Conservation (phyloP, 2,888 invertebrate genomes). For the Epinotia brunnichana region DNA sequence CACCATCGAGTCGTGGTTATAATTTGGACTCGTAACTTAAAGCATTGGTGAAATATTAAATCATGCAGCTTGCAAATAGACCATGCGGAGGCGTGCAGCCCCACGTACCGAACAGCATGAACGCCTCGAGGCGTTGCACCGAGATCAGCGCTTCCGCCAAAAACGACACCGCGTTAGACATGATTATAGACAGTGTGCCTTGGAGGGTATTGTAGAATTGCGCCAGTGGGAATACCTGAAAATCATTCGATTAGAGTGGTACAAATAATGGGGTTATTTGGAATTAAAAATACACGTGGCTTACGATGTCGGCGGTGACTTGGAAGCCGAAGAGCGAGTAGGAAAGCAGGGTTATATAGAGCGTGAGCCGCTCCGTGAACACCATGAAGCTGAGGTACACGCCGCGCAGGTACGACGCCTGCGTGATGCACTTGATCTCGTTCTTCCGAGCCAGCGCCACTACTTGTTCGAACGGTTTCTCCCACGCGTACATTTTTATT, state of each 20-base stretch:
- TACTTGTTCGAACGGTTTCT: slow-evolving; percentile 93
- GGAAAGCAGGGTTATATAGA: slow-evolving; percentile 91
- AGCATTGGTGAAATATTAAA: slow-evolving; percentile 33
- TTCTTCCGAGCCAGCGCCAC: slow-evolving; percentile 89
- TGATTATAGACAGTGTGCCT: slow-evolving; percentile 84
- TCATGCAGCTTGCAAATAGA: slow-evolving; percentile 50
- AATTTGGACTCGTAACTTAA: slow-evolving; percentile 56
- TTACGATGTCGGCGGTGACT: slow-evolving; percentile 83
- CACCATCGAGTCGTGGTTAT: slow-evolving; percentile 57
- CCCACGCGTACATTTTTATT: slow-evolving; percentile 99
- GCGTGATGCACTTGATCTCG: slow-evolving; percentile 85
- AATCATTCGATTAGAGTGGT: slow-evolving; percentile 52
- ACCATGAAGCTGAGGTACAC: slow-evolving; percentile 89
- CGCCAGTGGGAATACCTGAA: slow-evolving; percentile 85
- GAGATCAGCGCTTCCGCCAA: slow-evolving; percentile 85
- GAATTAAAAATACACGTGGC: slow-evolving; percentile 8
- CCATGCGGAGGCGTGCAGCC: slow-evolving; percentile 52
- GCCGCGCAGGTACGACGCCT: slow-evolving; percentile 86
- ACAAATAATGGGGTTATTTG: slow-evolving; percentile 41
- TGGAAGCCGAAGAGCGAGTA: slow-evolving; percentile 88
- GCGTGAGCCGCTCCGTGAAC: slow-evolving; percentile 92
- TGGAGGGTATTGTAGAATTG: slow-evolving; percentile 86
- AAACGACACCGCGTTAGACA: slow-evolving; percentile 83
- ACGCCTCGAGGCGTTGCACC: slow-evolving; percentile 84
- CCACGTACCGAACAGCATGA: slow-evolving; percentile 82